A percentile compares a stretch with the other conserved stretches of the same genome.
Conservation (phyloP, 2,113 vertebrate genomes). For the Pollachius pollachius region DNA sequence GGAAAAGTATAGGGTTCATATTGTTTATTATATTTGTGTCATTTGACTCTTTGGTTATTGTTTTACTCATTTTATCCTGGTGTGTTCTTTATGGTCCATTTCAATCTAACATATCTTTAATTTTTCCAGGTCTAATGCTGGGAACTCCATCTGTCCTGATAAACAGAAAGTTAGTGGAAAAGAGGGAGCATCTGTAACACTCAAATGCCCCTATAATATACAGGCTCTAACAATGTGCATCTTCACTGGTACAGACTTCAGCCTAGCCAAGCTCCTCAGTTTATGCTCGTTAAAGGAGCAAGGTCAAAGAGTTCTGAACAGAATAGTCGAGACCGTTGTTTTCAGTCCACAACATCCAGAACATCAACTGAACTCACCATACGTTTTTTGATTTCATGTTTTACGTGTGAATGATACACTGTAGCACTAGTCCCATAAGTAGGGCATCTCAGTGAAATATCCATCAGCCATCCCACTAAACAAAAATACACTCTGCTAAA, state of each 20-base stretch:
- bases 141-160: background rate
- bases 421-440: background rate
- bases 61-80: background rate
- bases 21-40: no score
- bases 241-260: constrained; percentile 37
- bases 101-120: background rate
- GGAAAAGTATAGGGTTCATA: background rate
- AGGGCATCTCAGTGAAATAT: no score
- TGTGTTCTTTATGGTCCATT: background rate
- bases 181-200: constrained; percentile 17
- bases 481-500: no score
- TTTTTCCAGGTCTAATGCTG: background rate
- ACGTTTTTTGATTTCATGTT: background rate
- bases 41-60: no score
- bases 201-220: constrained; percentile 13
- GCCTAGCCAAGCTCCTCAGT: constrained; percentile 30
- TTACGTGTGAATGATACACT: background rate
- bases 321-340: background rate
- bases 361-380: constrained; percentile 7
- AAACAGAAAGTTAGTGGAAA: background rate
- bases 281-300: constrained; percentile 25
- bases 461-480: no score
- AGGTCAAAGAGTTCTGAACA: background rate
- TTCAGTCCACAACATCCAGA: background rate
- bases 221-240: rapidly evolving